Evolutionary conservation across 2,113 vertebrate genomes (phyloP).

Genomic region (Periophthalmus modestus): DNA sequence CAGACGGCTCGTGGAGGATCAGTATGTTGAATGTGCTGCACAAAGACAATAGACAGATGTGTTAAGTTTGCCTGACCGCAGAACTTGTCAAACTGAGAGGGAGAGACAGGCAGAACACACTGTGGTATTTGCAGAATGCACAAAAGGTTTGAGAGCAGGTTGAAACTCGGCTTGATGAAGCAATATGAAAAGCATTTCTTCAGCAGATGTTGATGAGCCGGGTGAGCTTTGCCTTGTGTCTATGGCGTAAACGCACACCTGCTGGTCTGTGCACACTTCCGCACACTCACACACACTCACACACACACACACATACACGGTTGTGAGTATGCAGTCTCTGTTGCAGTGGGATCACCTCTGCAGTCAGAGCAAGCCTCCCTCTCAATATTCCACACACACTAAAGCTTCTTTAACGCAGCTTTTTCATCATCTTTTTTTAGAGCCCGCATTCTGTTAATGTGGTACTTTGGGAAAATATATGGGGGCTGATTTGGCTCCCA

Average conservation of each 20-base stretch:
- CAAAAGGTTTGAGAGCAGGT: slow-evolving; percentile 57
- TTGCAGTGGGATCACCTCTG: slow-evolving; percentile 73
- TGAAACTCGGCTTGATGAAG: slow-evolving; percentile 58
- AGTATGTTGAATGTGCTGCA: background rate
- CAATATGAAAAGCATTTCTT: slow-evolving; percentile 48
- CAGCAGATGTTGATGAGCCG: slow-evolving; percentile 55
- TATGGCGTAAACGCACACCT: slow-evolving; percentile 41
- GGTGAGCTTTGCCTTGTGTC: slow-evolving; percentile 21
- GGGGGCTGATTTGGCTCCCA: slow-evolving; percentile 6
- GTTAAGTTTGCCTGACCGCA: slow-evolving; percentile 24
- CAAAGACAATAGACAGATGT: slow-evolving; percentile 7
- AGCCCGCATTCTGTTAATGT: slow-evolving; percentile 6
- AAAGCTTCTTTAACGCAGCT: slow-evolving; percentile 15
- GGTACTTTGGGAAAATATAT: slow-evolving; percentile 5
- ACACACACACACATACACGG: slow-evolving; percentile 28
- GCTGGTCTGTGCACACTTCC: slow-evolving; percentile 13
- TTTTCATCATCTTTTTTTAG: slow-evolving; percentile 15
- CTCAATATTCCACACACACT: slow-evolving; percentile 31
- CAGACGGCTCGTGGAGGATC: background rate
- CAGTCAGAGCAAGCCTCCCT: slow-evolving; percentile 58
- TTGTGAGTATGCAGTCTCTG: slow-evolving; percentile 54
- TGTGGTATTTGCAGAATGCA: slow-evolving; percentile 66
- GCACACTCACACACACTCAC: slow-evolving; percentile 15
- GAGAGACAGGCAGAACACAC: slow-evolving; percentile 36
- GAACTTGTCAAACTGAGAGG: slow-evolving; percentile 22